A percentile compares a stretch with the other conserved stretches of the same genome.
Evolutionary conservation across 1,140 invertebrate species (phyloP).

Genomic region (Zophobas morio): DNA sequence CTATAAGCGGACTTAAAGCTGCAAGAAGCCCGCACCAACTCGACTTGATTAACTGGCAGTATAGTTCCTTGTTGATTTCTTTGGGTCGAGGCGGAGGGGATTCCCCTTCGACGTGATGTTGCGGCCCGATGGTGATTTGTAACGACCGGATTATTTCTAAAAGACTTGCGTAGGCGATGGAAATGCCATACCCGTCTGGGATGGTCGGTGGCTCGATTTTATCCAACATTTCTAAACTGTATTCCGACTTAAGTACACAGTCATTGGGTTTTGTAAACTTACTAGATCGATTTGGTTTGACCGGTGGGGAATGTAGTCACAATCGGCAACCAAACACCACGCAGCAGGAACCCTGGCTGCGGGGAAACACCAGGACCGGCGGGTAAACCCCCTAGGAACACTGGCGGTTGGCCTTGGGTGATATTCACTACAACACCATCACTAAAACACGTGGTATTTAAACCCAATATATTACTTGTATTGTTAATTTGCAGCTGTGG

Average conservation of each 20-base stretch:
- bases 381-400: constrained; percentile 77
- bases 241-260: too few species aligned
- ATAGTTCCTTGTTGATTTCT: constrained; percentile 73
- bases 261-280: constrained; percentile 68
- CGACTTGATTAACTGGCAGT: constrained; percentile 89
- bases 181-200: constrained; percentile 96
- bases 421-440: constrained; percentile 55
- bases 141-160: constrained; percentile 90
- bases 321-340: constrained; percentile 92
- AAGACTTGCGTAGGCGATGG: constrained; percentile 92
- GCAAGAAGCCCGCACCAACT: constrained; percentile 96
- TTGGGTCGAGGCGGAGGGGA: constrained; percentile 40
- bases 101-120: constrained; percentile 66
- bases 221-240: constrained; percentile 94
- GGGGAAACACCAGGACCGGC: constrained; percentile 85
- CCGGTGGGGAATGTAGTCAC: constrained; percentile 88
- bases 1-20: constrained; percentile 91
- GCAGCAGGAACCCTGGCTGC: constrained; percentile 93
- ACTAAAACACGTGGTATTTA: background rate
- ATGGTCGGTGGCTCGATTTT: constrained; percentile 94
- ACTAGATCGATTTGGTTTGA: constrained; percentile 90
- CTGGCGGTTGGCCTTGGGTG: constrained; percentile 76
- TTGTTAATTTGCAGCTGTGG: constrained; percentile 70
- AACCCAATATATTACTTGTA: constrained; percentile 60
- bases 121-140: constrained; percentile 76